Base-by-base conservation (phyloP, 2,113 vertebrate species). In the Uropsilus gracilis region DNA sequence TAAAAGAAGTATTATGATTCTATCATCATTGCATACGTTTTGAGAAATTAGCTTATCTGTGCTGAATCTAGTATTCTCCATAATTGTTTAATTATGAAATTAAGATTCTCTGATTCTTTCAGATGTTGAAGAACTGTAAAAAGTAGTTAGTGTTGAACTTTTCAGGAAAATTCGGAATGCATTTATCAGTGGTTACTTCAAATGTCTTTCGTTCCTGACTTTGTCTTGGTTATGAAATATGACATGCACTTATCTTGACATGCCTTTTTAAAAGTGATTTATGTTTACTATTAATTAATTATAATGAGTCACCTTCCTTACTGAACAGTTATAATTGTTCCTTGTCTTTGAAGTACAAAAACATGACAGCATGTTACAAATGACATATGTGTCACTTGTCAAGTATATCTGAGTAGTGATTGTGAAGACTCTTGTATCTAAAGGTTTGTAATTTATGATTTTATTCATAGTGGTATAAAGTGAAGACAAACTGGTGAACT, bases 271-370 rank as follows among this genome's bases (percentile, higher is more conserved):
- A 93, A 91, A 61, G 28, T 5, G 18, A 86, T 66, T 89, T 75
- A 53, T 69, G 28, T 59, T 87, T 91, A 53, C 44, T 71, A 48
- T 85, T 85, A 92, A 66, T 80, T 78, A 69, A 57, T 83, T 82
- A 39, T 53, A 50, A 30, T 68, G 20, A 76, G 1, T 72, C 48
- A 82, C 5, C 10, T 75, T 37, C 61, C 1, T 93, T 81, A 84
- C 68, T 89, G 64, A 85, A 46, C 24, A 93, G 5, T 28, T 80
- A 20, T 66, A 24, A 75, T 77, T 61, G 3, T 20, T 81, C 8
- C 16, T 63, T 73, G 13, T 77, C 44, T 72, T 94, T 84, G 59
- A 83, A 84, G 44, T 46, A 26, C 8, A 84, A 53, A 44, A 83
- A 50, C 9, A 84, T 69, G 66, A 61, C n/a, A 77, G 4, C 16